phyloP scores from a whole-genome alignment of 2,113 vertebrate genomes.

The Numida meleagris region DNA sequence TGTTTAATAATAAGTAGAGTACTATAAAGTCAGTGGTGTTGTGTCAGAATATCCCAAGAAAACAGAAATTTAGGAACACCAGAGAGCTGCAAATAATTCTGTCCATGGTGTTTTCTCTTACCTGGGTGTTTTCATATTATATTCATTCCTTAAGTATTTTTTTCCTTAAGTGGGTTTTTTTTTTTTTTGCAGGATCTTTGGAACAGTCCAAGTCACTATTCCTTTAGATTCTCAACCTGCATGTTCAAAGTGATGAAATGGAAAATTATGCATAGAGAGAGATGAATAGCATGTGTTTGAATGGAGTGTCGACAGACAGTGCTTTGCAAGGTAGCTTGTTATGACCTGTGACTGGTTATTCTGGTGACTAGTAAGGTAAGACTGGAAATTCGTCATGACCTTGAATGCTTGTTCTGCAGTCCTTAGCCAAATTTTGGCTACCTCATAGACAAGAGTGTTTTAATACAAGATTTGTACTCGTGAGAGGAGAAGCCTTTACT shows the following conservation, averaged over 20 bases:
- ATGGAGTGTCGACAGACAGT: neutral
- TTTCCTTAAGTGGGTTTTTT: neutral
- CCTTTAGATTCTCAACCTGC: neutral
- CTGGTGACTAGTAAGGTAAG: neutral
- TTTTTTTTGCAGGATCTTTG: neutral
- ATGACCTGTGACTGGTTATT: neutral
- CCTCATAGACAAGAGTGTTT: neutral
- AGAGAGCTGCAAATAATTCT: neutral
- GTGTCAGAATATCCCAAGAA: neutral
- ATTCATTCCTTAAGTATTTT: neutral
- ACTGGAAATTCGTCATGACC: neutral
- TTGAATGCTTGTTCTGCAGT: neutral
- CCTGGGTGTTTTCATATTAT: neutral
- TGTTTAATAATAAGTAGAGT: neutral
- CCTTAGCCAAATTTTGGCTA: neutral
- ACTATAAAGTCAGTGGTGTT: neutral
- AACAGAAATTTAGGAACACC: neutral
- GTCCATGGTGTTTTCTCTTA: neutral
- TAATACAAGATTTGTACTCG: neutral
- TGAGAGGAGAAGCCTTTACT: neutral
- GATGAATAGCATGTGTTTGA: neutral
- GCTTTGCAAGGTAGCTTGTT: neutral
- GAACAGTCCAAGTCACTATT: neutral
- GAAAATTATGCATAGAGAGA: neutral
- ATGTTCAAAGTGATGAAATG: neutral